These are phyloP conservation scores for Tanypteryx hageni DNA, from an alignment of 2,888 invertebrate genomes.

Conservation along the genomic window DNA sequence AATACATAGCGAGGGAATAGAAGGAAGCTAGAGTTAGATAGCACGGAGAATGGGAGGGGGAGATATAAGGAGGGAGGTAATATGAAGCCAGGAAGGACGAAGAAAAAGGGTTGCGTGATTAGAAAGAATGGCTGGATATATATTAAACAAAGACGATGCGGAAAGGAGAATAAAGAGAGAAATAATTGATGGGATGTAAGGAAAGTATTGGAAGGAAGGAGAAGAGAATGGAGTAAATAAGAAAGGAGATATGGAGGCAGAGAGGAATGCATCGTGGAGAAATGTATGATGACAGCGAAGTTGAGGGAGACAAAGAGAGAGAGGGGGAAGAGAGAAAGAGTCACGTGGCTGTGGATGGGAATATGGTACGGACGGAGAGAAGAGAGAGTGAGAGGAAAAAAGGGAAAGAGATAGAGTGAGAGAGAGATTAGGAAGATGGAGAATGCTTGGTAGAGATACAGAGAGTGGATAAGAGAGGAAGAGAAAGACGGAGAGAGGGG, in stretches of 20 bases:
- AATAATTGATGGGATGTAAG: neutral
- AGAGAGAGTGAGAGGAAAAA: too few species aligned
- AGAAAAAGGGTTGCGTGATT: neutral
- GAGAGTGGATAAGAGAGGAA: too few species aligned
- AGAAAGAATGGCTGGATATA: neutral
- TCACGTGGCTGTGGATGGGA: neutral
- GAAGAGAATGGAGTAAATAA: neutral
- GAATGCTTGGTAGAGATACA: too few species aligned
- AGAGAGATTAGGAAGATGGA: neutral
- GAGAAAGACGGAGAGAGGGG: neutral
- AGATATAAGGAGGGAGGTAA: neutral
- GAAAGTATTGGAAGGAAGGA: neutral
- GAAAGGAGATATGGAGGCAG: too few species aligned
- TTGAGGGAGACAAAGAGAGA: neutral
- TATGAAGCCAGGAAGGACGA: neutral
- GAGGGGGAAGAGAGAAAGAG: too few species aligned
- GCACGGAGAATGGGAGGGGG: neutral
- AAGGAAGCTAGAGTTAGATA: neutral
- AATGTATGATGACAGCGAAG: neutral
- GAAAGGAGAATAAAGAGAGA: neutral
- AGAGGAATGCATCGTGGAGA: neutral
- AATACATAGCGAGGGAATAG: constrained; percentile 1
- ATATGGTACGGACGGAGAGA: too few species aligned
- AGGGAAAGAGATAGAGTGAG: neutral
- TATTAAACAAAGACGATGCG: neutral